A percentile compares a stretch with the other conserved stretches of the same genome.
These are phyloP conservation scores for Wasmannia auropunctata DNA, from an alignment of 1,140 invertebrate species.

Conservation along the genomic window DNA sequence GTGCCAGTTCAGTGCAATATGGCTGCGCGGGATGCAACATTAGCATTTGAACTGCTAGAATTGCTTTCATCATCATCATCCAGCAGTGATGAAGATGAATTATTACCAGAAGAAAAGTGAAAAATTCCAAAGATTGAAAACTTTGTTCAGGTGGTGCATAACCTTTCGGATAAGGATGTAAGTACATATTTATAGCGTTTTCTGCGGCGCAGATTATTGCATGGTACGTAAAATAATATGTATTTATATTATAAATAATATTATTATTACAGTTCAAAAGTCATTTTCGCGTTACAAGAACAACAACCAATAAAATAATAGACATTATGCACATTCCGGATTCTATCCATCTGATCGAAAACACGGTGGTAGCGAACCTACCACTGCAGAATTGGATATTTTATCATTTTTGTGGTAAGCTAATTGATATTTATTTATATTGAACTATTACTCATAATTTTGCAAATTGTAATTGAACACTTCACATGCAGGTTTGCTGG, in stretches of 20 bases:
- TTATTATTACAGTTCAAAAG: conserved; percentile 21
- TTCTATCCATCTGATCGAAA: background rate
- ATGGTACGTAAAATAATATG: too few relatives aligned
- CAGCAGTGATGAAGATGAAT: too few relatives aligned
- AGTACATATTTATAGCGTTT: background rate
- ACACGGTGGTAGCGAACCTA: background rate
- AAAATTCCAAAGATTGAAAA: conserved; percentile 7
- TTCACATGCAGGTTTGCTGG: conserved; percentile 5
- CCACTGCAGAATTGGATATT: background rate
- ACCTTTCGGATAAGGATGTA: background rate
- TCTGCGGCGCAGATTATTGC: too few relatives aligned
- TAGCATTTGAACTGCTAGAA: too few relatives aligned
- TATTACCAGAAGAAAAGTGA: too few relatives aligned
- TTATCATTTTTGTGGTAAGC: conserved; percentile 28
- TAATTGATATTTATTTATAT: background rate
- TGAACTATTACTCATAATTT: background rate
- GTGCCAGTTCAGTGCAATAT: too few relatives aligned
- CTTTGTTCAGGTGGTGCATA: background rate
- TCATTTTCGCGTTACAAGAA: conserved; percentile 6
- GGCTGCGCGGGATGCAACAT: too few relatives aligned
- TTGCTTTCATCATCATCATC: too few relatives aligned
- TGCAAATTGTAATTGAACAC: background rate
- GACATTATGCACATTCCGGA: background rate
- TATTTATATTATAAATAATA: background rate
- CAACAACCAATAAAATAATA: conserved; percentile 7